Evolutionary conservation across 2,113 vertebrate genomes (phyloP).

Genomic region (Zootoca vivipara): DNA sequence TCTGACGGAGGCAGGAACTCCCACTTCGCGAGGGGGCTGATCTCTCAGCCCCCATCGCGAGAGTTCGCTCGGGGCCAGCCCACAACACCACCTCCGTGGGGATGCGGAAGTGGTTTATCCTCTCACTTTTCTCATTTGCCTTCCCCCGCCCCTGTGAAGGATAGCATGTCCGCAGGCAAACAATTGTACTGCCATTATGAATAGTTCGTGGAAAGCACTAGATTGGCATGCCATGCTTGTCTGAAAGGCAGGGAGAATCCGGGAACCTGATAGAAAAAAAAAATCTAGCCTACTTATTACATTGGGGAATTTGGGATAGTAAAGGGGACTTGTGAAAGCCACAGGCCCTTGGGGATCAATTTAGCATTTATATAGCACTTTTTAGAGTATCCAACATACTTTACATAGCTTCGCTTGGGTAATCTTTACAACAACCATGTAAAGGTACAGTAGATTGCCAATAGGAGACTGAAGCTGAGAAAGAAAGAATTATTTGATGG

Average conservation of each 20-base stretch:
- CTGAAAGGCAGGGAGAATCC: background rate
- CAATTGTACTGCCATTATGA: background rate
- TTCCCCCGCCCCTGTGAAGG: constrained; percentile 2
- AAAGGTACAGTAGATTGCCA: background rate
- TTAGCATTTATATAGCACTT: background rate
- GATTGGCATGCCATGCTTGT: background rate
- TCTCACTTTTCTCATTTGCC: background rate
- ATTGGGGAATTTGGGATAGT: background rate
- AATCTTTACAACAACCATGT: background rate
- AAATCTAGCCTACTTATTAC: background rate
- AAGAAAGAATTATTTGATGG: background rate
- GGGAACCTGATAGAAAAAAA: background rate
- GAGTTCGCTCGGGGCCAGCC: no score
- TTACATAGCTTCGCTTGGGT: background rate
- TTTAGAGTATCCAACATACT: background rate
- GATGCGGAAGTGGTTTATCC: no score
- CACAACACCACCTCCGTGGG: no score
- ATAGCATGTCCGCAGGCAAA: background rate
- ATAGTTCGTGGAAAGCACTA: background rate
- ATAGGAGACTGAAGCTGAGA: background rate
- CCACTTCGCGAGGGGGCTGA: no score
- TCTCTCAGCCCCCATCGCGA: no score
- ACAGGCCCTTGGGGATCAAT: background rate
- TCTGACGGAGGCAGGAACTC: no score
- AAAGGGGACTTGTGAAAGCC: no score